Percentiles rank a stretch among this genome's conserved stretches.
Conservation (phyloP, 2,797 vertebrate genomes). For the Brotula barbata region DNA sequence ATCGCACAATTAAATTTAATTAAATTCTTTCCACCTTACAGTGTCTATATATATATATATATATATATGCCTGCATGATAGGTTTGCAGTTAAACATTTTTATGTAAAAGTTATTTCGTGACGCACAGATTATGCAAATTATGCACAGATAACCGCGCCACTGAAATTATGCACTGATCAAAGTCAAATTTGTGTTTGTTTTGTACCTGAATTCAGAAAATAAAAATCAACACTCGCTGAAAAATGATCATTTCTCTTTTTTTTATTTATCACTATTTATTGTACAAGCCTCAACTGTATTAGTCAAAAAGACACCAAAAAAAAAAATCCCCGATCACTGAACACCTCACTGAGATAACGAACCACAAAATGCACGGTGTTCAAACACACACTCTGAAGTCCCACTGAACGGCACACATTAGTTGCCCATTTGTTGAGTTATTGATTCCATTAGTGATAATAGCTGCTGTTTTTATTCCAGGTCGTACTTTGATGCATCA, state of each 20-base stretch:
- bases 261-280: constrained; percentile 75
- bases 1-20: constrained; percentile 26
- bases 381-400: constrained; percentile 68
- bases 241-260: constrained; percentile 66
- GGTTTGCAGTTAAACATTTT: constrained; percentile 7
- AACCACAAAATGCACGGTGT: constrained; percentile 74
- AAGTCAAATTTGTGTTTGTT: constrained; percentile 18
- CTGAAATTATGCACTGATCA: constrained; percentile 18
- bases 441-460: constrained; percentile 36
- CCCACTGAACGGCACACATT: constrained; percentile 64
- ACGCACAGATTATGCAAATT: constrained; percentile 31
- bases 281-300: constrained; percentile 76
- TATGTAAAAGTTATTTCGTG: neutral
- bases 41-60: too few relatives aligned
- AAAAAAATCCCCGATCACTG: constrained; percentile 63
- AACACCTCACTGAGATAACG: constrained; percentile 70
- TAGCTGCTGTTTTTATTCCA: constrained; percentile 22
- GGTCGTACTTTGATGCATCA: constrained; percentile 38
- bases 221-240: constrained; percentile 70
- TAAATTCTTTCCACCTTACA: too few relatives aligned
- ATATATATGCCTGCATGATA: constrained; percentile 20
- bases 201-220: constrained; percentile 50
- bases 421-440: constrained; percentile 55
- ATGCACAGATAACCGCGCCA: constrained; percentile 9
- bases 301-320: constrained; percentile 76